phyloP scores from a whole-genome alignment of 1,140 invertebrate genomes.

The Drosophila triauraria region DNA sequence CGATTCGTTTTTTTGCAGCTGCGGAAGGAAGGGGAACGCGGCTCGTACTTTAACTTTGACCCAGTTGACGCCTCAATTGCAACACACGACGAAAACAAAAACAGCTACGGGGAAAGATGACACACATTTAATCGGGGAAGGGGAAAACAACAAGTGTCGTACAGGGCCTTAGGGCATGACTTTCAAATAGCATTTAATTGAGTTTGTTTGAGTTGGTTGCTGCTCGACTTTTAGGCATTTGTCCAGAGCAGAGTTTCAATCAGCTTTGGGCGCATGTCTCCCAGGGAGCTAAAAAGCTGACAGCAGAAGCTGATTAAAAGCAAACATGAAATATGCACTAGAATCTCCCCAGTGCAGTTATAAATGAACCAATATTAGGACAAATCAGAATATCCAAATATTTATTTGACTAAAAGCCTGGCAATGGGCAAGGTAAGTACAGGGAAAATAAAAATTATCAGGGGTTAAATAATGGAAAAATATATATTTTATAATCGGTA shows the following conservation, averaged over 20 bases:
- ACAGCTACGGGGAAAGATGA: conserved; percentile 21
- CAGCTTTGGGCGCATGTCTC: conserved; percentile 11
- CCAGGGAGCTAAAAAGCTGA: conserved; percentile 4
- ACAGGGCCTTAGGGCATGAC: conserved; percentile 59
- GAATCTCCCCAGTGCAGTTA: neutral
- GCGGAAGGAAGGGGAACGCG: conserved; percentile 7
- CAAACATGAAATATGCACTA: neutral
- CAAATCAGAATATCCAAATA: conserved; percentile 11
- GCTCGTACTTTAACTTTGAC: conserved; percentile 72
- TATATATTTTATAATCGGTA: neutral
- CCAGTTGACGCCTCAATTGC: conserved; percentile 76
- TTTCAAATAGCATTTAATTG: conserved; percentile 73
- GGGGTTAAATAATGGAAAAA: neutral
- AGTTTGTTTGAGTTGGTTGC: conserved; percentile 43
- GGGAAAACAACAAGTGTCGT: conserved; percentile 60
- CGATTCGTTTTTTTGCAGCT: conserved; percentile 44
- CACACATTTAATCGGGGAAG: conserved; percentile 21
- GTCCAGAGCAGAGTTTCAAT: conserved; percentile 15
- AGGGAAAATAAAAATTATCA: too few relatives aligned
- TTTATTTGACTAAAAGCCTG: neutral
- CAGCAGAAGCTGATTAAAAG: conserved; percentile 17
- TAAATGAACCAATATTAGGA: neutral
- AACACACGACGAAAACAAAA: conserved; percentile 42
- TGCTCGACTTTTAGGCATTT: conserved; percentile 5
- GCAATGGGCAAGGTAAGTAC: neutral